Percentiles rank a stretch among this genome's conserved stretches.
These are phyloP conservation scores for Zelostemma sp. DNA, from an alignment of 1,140 invertebrate species.

Conservation along the genomic window DNA sequence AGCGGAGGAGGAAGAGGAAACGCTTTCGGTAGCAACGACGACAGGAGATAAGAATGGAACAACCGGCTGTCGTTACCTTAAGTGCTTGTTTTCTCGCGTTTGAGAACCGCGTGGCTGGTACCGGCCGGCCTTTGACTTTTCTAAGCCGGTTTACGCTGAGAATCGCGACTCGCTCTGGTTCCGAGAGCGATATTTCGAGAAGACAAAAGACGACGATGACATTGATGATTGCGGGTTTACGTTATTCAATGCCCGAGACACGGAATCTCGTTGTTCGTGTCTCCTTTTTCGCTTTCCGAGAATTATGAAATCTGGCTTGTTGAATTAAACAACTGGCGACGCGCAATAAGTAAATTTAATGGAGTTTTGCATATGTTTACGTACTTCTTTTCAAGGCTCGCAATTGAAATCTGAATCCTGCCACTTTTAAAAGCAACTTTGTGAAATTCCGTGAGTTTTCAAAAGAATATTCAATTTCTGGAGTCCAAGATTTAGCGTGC, in stretches of 20 bases:
- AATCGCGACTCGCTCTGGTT: slow-evolving; percentile 11
- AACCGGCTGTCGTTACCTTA: slow-evolving; percentile 40
- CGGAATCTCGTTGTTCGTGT: slow-evolving; percentile 2
- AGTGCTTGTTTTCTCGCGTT: slow-evolving; percentile 40
- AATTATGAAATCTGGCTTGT: not conserved
- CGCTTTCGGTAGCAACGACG: slow-evolving; percentile 39
- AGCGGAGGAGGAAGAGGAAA: slow-evolving; percentile 9
- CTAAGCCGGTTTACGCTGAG: slow-evolving; percentile 33
- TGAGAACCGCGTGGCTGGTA: slow-evolving; percentile 36
- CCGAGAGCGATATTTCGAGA: slow-evolving; percentile 20
- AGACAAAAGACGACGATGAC: slow-evolving; percentile 35
- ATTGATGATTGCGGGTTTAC: slow-evolving; percentile 26
- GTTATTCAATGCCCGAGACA: slow-evolving; percentile 9
- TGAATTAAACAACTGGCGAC: not conserved
- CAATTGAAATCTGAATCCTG: too few relatives aligned
- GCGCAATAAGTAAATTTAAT: not conserved
- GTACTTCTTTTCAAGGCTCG: too few relatives aligned
- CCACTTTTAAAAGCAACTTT: too few relatives aligned
- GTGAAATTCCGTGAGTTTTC: too few relatives aligned
- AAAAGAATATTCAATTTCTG: too few relatives aligned
- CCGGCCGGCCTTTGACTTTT: slow-evolving; percentile 24
- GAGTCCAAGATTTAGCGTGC: too few relatives aligned
- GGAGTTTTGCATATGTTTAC: not conserved
- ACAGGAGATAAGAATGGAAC: slow-evolving; percentile 44
- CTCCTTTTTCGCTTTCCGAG: not conserved